Percentiles rank a stretch among this genome's conserved stretches.
Conservation (phyloP, 2,797 vertebrate genomes). For the Esox masquinongy region DNA sequence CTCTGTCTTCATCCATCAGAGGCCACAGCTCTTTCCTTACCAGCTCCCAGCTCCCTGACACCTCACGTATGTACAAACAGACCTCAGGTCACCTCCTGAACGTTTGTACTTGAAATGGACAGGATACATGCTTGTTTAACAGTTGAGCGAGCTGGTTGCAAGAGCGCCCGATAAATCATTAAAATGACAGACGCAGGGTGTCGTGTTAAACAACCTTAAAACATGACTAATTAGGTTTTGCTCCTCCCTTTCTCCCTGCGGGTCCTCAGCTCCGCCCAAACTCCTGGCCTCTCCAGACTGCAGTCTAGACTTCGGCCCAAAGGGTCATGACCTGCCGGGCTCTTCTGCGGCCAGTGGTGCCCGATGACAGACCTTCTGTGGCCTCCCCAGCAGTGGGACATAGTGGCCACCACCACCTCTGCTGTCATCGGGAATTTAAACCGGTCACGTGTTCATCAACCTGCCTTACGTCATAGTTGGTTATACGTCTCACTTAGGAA, state of each 20-base stretch:
- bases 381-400: background rate
- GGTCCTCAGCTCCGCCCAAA: conserved; percentile 70
- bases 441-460: background rate
- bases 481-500: background rate
- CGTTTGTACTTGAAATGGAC: background rate
- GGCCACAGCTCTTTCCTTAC: conserved; percentile 65
- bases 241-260: background rate
- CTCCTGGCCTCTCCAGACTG: conserved; percentile 56
- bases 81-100: background rate
- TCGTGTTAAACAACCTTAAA: background rate
- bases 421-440: background rate
- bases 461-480: background rate
- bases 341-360: conserved; percentile 19
- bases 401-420: background rate
- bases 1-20: conserved; percentile 76
- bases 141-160: background rate
- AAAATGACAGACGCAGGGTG: background rate
- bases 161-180: background rate
- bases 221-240: background rate
- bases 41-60: conserved; percentile 73
- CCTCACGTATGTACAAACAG: conserved; percentile 78
- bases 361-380: conserved; percentile 51
- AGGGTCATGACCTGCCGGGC: conserved; percentile 45
- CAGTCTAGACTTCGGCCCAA: conserved; percentile 58
- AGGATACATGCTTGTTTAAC: background rate